phyloP scores from a whole-genome alignment of 1,140 invertebrate genomes.

The Nebria ingens region DNA sequence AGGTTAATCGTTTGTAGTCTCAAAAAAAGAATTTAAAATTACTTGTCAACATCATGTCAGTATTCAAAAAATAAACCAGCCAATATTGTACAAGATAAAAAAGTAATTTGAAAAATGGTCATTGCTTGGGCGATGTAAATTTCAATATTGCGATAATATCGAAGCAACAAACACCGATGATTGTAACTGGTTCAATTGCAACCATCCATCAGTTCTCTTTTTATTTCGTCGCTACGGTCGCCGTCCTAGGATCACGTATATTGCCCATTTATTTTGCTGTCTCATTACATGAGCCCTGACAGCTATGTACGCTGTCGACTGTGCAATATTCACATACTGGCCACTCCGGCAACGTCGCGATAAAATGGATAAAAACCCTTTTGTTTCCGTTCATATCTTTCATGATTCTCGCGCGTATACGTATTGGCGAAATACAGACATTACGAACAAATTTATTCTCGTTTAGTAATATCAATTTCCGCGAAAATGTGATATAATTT shows the following conservation, averaged over 20 bases:
- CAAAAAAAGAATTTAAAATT: too few species aligned
- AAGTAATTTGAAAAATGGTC: neutral
- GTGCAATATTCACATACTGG: neutral
- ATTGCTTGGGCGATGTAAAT: neutral
- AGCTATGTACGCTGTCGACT: neutral
- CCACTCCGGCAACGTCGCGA: neutral
- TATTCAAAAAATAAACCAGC: too few species aligned
- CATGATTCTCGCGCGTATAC: too few species aligned
- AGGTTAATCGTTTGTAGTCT: too few species aligned
- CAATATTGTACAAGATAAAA: too few species aligned
- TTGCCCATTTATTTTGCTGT: neutral
- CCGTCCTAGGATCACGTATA: neutral
- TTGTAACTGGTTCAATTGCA: neutral
- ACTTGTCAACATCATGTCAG: too few species aligned
- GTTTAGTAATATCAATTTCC: too few species aligned
- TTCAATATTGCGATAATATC: too few species aligned
- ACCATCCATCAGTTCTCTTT: neutral
- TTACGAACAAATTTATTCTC: too few species aligned
- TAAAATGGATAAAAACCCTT: neutral
- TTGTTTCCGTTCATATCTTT: too few species aligned
- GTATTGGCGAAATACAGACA: too few species aligned
- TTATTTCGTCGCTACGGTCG: neutral
- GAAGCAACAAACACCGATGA: neutral
- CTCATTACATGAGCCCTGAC: neutral
- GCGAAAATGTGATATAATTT: too few species aligned